A percentile compares a stretch with the other conserved stretches of the same genome.
Conservation (phyloP, 30 jellyfish, hydroid and myxozoan species). For the Mastigias papua region DNA sequence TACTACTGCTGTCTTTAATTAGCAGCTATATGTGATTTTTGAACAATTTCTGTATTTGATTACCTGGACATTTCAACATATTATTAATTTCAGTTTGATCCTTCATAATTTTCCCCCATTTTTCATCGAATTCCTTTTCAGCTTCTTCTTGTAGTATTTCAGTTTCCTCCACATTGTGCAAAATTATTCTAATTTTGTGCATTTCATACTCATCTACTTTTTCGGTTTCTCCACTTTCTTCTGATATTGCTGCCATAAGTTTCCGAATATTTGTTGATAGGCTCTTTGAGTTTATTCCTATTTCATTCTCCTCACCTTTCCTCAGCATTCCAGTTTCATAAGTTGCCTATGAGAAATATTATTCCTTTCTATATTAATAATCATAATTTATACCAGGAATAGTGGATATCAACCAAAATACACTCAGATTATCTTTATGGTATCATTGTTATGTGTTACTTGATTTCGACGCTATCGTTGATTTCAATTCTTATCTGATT, state of each 20-base stretch:
- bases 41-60: neutral
- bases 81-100: constrained; percentile 30
- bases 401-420: too few relatives aligned
- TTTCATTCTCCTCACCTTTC: constrained; percentile 10
- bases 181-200: neutral
- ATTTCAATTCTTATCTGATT: too few relatives aligned
- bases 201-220: neutral
- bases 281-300: neutral
- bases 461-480: too few relatives aligned
- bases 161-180: neutral
- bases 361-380: neutral
- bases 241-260: neutral
- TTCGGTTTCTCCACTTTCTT: neutral
- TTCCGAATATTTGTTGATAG: neutral
- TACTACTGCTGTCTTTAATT: neutral
- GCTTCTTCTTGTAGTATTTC: neutral
- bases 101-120: constrained; percentile 25
- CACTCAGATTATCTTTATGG: too few relatives aligned
- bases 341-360: constrained; percentile 27
- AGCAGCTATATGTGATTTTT: neutral
- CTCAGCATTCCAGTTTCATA: constrained; percentile 1
- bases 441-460: too few relatives aligned
- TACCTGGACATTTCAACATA: constrained; percentile 53
- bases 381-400: too few relatives aligned
- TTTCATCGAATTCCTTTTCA: constrained; percentile 17